Percentiles rank a stretch among this genome's conserved stretches.
Evolutionary conservation across 2,888 invertebrate genomes (phyloP).

Genomic region (Conops quadrifasciatus): DNA sequence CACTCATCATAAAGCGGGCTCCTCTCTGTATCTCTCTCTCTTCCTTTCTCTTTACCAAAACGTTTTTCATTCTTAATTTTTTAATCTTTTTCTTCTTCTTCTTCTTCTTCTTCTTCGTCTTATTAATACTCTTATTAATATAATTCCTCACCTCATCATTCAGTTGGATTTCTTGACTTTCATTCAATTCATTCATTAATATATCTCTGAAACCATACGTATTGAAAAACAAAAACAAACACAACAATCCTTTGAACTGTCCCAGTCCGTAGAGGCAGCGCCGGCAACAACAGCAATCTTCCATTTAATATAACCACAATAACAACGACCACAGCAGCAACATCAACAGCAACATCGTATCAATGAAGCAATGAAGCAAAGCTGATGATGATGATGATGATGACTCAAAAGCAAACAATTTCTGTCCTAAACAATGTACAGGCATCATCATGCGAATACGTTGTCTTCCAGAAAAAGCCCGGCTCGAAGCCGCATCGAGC

Average conservation of each 20-base stretch:
- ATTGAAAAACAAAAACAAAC: neutral
- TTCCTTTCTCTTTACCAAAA: slow-evolving; percentile 34
- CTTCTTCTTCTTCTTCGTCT: no score
- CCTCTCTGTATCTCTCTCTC: no score
- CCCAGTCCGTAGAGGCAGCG: slow-evolving; percentile 14
- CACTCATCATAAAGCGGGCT: no score
- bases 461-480: no score
- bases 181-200: slow-evolving; percentile 36
- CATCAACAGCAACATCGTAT: neutral
- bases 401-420: slow-evolving; percentile 31
- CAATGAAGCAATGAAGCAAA: neutral
- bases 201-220: neutral
- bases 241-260: slow-evolving; percentile 29
- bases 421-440: slow-evolving; percentile 16
- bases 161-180: neutral
- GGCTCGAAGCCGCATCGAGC: neutral
- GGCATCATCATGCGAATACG: neutral
- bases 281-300: neutral
- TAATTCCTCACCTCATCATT: neutral
- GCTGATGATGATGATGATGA: neutral
- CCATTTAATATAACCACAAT: slow-evolving; percentile 11
- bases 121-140: no score
- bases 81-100: no score
- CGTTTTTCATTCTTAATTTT: slow-evolving; percentile 12
- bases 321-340: neutral